These are phyloP conservation scores for Philhelius pedissequus DNA, from an alignment of 2,888 invertebrate species.

Conservation along the genomic window DNA sequence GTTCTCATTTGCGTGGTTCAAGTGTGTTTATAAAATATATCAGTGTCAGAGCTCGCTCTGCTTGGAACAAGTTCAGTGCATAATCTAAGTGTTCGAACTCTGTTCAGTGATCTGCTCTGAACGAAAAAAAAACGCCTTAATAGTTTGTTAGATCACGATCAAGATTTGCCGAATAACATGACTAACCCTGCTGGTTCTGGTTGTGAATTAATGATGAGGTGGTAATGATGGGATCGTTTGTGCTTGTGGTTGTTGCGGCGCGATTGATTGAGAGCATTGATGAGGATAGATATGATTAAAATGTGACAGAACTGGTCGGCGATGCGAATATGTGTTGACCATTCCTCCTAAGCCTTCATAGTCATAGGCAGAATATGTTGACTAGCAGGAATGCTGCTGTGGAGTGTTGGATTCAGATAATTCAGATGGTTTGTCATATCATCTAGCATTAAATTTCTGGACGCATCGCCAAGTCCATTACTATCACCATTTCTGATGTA, in stretches of 20 bases:
- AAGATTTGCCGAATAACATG: too few relatives aligned
- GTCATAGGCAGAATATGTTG: conserved; percentile 43
- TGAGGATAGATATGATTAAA: conserved; percentile 54
- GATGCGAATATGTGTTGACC: conserved; percentile 51
- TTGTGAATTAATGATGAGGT: conserved; percentile 23
- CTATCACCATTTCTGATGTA: neutral
- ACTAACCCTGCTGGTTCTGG: conserved; percentile 12
- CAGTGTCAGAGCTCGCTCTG: too few relatives aligned
- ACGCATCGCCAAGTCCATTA: neutral
- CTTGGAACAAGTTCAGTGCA: too few relatives aligned
- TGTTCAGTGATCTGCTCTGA: too few relatives aligned
- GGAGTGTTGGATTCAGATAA: conserved; percentile 45
- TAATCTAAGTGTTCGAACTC: too few relatives aligned
- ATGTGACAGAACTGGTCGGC: conserved; percentile 47
- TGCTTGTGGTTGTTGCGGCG: neutral
- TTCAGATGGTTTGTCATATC: conserved; percentile 41
- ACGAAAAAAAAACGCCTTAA: too few relatives aligned
- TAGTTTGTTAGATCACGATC: too few relatives aligned
- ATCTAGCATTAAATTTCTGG: conserved; percentile 25
- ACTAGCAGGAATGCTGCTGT: conserved; percentile 53
- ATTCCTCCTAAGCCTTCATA: conserved; percentile 54
- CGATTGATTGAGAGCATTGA: conserved; percentile 23
- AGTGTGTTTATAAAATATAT: too few relatives aligned
- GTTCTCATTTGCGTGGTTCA: too few relatives aligned
- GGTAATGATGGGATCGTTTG: conserved; percentile 9